Percentiles rank a stretch among this genome's conserved stretches.
phyloP scores from a whole-genome alignment of 2,888 invertebrate genomes.

The Hirtodrosophila duncani region DNA sequence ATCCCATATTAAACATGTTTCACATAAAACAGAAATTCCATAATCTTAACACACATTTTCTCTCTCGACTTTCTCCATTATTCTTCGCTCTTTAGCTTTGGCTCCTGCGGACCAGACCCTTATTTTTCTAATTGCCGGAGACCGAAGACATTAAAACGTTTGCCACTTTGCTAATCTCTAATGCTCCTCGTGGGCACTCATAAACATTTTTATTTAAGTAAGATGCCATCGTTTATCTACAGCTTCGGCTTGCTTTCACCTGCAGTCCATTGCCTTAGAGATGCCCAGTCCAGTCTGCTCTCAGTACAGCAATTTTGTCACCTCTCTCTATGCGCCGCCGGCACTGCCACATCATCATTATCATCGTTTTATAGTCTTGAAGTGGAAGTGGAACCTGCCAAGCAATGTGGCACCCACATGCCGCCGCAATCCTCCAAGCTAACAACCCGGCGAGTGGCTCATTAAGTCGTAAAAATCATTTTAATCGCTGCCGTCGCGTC shows the following conservation, averaged over 20 bases:
- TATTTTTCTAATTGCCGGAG: slow-evolving; percentile 33
- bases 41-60: too few species aligned
- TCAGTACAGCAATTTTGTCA: slow-evolving; percentile 64
- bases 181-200: slow-evolving; percentile 39
- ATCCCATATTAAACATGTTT: background rate
- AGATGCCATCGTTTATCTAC: slow-evolving; percentile 39
- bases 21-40: too few species aligned
- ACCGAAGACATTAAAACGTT: slow-evolving; percentile 37
- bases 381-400: slow-evolving; percentile 24
- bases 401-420: slow-evolving; percentile 68
- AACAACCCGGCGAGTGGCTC: slow-evolving; percentile 62
- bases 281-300: slow-evolving; percentile 14
- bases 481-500: slow-evolving; percentile 50
- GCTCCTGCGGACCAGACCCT: background rate
- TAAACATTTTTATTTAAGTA: slow-evolving; percentile 51
- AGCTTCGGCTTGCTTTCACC: slow-evolving; percentile 18
- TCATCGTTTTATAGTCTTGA: slow-evolving; percentile 58
- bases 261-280: slow-evolving; percentile 4
- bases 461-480: slow-evolving; percentile 67
- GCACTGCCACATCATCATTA: slow-evolving; percentile 54
- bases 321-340: slow-evolving; percentile 55
- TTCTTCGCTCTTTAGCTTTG: background rate
- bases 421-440: slow-evolving; percentile 20
- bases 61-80: too few species aligned
- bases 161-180: slow-evolving; percentile 41